Base-by-base conservation (phyloP, 2,888 invertebrate genomes). In the Mystacides longicornis region DNA sequence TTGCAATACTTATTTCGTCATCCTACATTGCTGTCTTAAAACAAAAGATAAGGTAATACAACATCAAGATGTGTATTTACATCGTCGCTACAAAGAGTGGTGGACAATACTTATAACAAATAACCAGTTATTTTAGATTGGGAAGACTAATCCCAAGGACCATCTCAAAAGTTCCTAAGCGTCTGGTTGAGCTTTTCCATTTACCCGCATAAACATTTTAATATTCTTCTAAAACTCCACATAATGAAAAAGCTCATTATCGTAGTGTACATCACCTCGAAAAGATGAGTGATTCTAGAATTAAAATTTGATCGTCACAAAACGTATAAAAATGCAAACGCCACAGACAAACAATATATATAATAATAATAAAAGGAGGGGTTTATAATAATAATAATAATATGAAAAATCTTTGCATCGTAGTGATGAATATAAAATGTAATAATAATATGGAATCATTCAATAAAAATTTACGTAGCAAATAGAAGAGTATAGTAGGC, bases 111-210 rank as follows among this genome's bases (percentile, higher is more conserved):
- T n/a, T n/a, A n/a, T n/a, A n/a, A n/a, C n/a, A n/a, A n/a, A 27
- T 5, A 7, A 27, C 27, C 27, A 7, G 11, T 27, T 27, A 37
- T 37, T 3, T 37, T 37, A 21, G 4, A 19, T 7, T 18, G 33
- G 42, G 45, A n/a, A n/a, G 48, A 2, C 23, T 54, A 55, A 53
- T 59, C 72, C 70, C 86, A 86, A 88, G 89, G 89, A 89, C 89
- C 89, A 89, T 89, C 89, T 89, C 89, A 89, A 89, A 89, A 89
- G 87, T 86, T 87, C 87, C 88, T 84, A 84, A 81, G 78, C 80
- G 74, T 70, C 69, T 63, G 62, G 61, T 63, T 60, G 65, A 66
- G 66, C 65, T 64, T 61, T 65, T 65, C 60, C 61, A 59, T 60
- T 56, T 53, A 58, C 52, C 20, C 52, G 22, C 18, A 4, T 20